Conservation (phyloP, 2,797 vertebrate species). For the Dipus sagitta region DNA sequence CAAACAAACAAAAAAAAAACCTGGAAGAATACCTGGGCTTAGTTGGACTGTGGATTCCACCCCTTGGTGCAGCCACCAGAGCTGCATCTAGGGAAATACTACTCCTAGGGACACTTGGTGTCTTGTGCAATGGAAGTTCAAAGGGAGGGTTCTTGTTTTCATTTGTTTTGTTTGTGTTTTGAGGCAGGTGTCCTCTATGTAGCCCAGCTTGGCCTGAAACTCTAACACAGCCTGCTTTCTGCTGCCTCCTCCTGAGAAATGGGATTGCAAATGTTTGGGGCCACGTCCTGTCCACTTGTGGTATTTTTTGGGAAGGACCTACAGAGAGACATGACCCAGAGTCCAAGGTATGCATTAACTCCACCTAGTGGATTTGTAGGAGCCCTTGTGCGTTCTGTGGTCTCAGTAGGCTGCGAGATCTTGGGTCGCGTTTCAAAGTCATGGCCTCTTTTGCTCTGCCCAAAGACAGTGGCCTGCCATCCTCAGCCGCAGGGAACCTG, state of each 20-base stretch:
- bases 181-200: background rate
- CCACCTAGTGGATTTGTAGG: no score
- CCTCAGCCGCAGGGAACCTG: background rate
- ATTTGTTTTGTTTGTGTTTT: background rate
- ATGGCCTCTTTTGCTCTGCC: background rate
- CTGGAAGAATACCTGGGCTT: no score
- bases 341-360: no score
- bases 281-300: background rate
- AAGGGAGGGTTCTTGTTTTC: no score
- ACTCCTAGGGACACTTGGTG: background rate
- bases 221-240: background rate
- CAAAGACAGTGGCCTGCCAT: background rate
- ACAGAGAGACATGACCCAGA: no score
- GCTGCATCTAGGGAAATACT: background rate
- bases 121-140: background rate
- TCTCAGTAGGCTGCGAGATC: background rate
- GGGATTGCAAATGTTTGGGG: background rate
- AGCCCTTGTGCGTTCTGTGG: background rate
- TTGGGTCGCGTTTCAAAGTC: background rate
- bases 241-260: background rate
- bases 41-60: no score
- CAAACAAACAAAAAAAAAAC: background rate
- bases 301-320: background rate
- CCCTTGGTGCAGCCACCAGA: no score
- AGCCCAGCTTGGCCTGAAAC: background rate